Evolutionary conservation across 2,888 invertebrate species (phyloP).

Genomic region (Strigamia crassipes): DNA sequence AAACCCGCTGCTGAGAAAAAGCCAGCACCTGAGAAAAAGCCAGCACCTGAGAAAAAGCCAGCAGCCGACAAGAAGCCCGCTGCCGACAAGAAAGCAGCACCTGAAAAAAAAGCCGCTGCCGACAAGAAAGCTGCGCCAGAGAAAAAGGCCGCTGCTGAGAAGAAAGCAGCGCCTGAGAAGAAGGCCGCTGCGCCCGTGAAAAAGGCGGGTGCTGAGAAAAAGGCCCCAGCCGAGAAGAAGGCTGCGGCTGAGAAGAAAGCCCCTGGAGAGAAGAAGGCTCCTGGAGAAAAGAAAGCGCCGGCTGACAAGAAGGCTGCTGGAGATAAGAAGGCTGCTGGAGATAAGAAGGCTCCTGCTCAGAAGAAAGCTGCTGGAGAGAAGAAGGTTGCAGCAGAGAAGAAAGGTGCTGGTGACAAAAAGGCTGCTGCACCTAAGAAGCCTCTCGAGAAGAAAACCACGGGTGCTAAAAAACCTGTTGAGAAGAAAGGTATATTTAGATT

Average conservation of each 20-base stretch:
- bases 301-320: neutral
- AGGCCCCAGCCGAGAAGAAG: neutral
- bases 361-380: neutral
- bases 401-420: neutral
- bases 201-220: neutral
- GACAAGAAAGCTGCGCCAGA: neutral
- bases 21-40: neutral
- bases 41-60: neutral
- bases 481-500: neutral
- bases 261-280: neutral
- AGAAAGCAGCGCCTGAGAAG: neutral
- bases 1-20: neutral
- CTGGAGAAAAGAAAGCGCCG: neutral
- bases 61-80: neutral
- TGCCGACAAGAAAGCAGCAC: neutral
- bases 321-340: neutral
- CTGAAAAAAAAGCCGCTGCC: neutral
- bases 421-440: neutral
- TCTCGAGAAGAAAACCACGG: neutral
- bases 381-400: neutral
- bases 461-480: neutral
- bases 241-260: neutral
- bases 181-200: neutral
- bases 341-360: neutral
- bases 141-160: neutral